These are phyloP conservation scores for Drosophila mayaguana DNA, from an alignment of 2,888 invertebrate species.

Conservation along the genomic window DNA sequence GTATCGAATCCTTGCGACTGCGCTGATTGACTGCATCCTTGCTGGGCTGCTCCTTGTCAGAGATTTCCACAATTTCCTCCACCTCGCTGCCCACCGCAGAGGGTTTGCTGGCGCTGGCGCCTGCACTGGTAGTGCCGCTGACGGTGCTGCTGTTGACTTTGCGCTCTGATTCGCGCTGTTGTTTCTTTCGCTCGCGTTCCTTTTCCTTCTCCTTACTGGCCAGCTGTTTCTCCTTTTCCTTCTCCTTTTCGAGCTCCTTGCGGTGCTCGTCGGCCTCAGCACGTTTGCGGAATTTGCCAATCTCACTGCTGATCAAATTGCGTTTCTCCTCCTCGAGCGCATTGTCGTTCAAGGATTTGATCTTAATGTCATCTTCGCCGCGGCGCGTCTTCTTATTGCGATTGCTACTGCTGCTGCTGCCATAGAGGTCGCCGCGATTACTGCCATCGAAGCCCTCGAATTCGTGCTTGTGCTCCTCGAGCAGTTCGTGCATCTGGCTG, in stretches of 20 bases:
- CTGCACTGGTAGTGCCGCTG: constrained; percentile 39
- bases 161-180: constrained; percentile 84
- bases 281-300: constrained; percentile 98
- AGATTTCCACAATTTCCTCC: constrained; percentile 69
- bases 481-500: constrained; percentile 91
- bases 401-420: constrained; percentile 58
- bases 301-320: constrained; percentile 98
- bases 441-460: constrained; percentile 81
- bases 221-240: constrained; percentile 81
- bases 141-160: constrained; percentile 76
- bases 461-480: constrained; percentile 89
- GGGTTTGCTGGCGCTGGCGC: not conserved
- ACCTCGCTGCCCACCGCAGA: constrained; percentile 30
- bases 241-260: constrained; percentile 86
- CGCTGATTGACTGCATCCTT: constrained; percentile 29
- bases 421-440: constrained; percentile 73
- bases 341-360: constrained; percentile 91
- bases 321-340: constrained; percentile 98
- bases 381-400: constrained; percentile 76
- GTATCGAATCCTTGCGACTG: constrained; percentile 57
- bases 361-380: constrained; percentile 81
- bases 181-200: constrained; percentile 85
- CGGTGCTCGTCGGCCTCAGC: constrained; percentile 86
- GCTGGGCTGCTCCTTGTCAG: constrained; percentile 59
- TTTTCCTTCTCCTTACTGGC: constrained; percentile 85